Base-by-base conservation (phyloP, 2,888 invertebrate genomes). In the Melinaea marsaeus region DNA sequence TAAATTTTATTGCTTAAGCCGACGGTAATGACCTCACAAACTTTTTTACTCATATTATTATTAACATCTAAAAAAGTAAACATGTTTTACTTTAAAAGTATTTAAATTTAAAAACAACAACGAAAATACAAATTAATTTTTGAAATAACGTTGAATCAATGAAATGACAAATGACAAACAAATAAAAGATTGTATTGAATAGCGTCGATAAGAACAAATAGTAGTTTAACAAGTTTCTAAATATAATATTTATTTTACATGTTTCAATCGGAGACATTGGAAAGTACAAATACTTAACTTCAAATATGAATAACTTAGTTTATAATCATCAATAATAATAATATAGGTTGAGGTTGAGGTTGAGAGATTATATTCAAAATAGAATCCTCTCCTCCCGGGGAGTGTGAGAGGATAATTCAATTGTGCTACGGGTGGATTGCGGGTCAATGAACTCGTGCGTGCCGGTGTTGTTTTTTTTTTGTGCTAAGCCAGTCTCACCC, bases 251-350 rank as follows among this genome's bases (percentile, higher is more conserved):
- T 83, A 78, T 79, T 78, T 74, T 76, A 73, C 74, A 77, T 79
- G 83, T 84, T 83, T 86, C 86, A 79, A 84, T 86, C 82, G 85
- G 81, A 81, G 79, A 86, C 81, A 79, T 86, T 84, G 73, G 87
- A 90, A 89, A 90, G 90, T 87, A 76, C 83, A 88, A 89, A 89
- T 79, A 88, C 72, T 72, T 77, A 74, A 74, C 75, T 76, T 83
- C 78, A 85, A 86, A 86, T 80, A 84, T 78, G 77, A 78, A 73
- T 72, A 72, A 72, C 72, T 76, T 78, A 74, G 75, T 79, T 68
- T 69, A 65, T 61, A 78, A 9, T 22, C 22, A 22, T 1, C 22
- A 22, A 22, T 22, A 22, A 5, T 42, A 42, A 42, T 42, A 42
- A 42, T 42, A 42, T 42, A 42, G 7, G 48, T 7, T 6, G 4